Conservation (phyloP, 2,888 invertebrate genomes). For the Platypus cylindrus region DNA sequence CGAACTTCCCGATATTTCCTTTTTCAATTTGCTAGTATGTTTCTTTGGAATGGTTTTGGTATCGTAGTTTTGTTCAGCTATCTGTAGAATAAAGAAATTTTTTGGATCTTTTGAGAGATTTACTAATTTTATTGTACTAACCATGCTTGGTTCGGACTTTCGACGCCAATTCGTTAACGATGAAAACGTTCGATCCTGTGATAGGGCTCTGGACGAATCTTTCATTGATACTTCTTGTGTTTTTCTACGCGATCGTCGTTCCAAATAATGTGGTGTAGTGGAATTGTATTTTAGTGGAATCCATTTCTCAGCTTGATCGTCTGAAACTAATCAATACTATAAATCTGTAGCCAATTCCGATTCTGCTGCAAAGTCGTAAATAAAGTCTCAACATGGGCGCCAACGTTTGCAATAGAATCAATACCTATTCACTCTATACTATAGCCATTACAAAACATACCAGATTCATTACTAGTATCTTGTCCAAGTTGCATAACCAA, state of each 20-base stretch:
- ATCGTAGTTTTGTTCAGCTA: slow-evolving; percentile 35
- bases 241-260: slow-evolving; percentile 62
- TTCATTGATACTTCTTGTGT: slow-evolving; percentile 35
- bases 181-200: slow-evolving; percentile 39
- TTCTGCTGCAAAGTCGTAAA: not conserved
- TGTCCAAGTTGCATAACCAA: slow-evolving; percentile 82
- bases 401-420: not conserved
- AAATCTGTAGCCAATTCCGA: not conserved
- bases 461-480: slow-evolving; percentile 36
- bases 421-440: not conserved
- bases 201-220: slow-evolving; percentile 27
- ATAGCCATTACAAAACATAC: slow-evolving; percentile 15
- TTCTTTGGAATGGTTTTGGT: slow-evolving; percentile 58
- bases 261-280: slow-evolving; percentile 82
- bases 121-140: slow-evolving; percentile 9
- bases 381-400: no score
- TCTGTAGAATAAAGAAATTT: slow-evolving; percentile 4
- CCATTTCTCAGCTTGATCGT: slow-evolving; percentile 25
- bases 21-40: slow-evolving; percentile 56
- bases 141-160: slow-evolving; percentile 57
- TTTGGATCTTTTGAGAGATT: not conserved
- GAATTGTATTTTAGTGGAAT: slow-evolving; percentile 61
- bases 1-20: slow-evolving; percentile 44
- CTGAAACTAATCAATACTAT: not conserved
- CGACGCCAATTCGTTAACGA: slow-evolving; percentile 55